Percentiles rank a stretch among this genome's conserved stretches.
phyloP scores from a whole-genome alignment of 2,888 invertebrate genomes.

The Leptopterna dolabrata region DNA sequence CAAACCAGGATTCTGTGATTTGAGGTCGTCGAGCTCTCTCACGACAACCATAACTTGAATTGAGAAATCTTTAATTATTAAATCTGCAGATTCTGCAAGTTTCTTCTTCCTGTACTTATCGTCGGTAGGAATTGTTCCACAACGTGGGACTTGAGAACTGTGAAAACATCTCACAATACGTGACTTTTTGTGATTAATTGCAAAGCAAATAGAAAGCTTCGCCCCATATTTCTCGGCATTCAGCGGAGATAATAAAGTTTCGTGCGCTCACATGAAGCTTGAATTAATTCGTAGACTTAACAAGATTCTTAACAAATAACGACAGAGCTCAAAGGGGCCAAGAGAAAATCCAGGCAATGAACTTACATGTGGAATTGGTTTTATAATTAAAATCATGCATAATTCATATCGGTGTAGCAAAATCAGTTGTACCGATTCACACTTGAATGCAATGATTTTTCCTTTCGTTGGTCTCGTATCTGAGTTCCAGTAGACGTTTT shows the following conservation, averaged over 20 bases:
- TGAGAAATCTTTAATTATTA: background rate
- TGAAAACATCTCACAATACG: background rate
- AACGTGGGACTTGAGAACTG: background rate
- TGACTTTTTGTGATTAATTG: slow-evolving; percentile 1
- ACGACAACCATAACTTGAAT: background rate
- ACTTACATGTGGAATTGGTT: background rate
- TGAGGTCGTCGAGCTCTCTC: background rate
- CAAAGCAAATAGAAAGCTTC: background rate
- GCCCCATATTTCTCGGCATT: background rate
- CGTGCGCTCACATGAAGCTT: slow-evolving; percentile 3
- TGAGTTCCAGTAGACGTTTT: too few species aligned
- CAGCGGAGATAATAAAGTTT: background rate
- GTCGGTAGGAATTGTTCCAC: background rate
- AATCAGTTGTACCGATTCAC: background rate
- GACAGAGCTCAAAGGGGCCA: background rate
- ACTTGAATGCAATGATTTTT: background rate
- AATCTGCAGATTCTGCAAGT: background rate
- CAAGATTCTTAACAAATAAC: background rate
- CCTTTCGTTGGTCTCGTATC: background rate
- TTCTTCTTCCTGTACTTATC: background rate
- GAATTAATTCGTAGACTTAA: slow-evolving; percentile 7
- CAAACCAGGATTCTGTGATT: background rate
- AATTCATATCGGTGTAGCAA: background rate
- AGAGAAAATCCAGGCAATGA: background rate
- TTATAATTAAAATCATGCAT: background rate